A percentile compares a stretch with the other conserved stretches of the same genome.
Evolutionary conservation across 1,140 invertebrate genomes (phyloP).

Genomic region (Sycophaga agraensis): DNA sequence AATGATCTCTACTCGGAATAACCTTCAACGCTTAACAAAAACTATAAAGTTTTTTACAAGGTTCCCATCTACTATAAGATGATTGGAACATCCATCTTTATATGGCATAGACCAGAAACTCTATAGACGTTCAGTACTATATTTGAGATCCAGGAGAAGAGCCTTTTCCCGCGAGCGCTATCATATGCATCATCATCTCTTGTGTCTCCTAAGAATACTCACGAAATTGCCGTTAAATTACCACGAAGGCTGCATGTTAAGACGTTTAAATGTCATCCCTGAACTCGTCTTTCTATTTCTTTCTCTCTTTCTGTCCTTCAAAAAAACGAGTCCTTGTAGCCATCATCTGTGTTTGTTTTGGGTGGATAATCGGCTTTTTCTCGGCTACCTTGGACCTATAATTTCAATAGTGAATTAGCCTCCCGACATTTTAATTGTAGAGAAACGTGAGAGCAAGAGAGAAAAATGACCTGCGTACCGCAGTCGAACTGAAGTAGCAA

Average conservation of each 20-base stretch:
- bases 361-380: slow-evolving; percentile 7
- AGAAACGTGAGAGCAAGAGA: background rate
- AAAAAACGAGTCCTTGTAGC: too few species aligned
- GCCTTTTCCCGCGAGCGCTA: background rate
- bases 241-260: slow-evolving; percentile 6
- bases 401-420: slow-evolving; percentile 19
- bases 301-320: too few species aligned
- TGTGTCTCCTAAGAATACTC: background rate
- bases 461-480: background rate
- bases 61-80: too few species aligned
- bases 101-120: too few species aligned
- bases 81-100: too few species aligned
- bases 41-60: too few species aligned
- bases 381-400: slow-evolving; percentile 1
- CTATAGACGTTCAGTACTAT: background rate
- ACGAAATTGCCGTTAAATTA: slow-evolving; percentile 24
- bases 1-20: too few species aligned
- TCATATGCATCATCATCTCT: background rate
- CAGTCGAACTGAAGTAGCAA: slow-evolving; percentile 10
- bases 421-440: background rate
- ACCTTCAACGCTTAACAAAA: too few species aligned
- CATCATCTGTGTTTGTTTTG: background rate
- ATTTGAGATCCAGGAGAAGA: too few species aligned
- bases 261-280: too few species aligned
- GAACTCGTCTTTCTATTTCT: background rate